Conservation (phyloP, 2,888 invertebrate species). For the Volucella inflata region DNA sequence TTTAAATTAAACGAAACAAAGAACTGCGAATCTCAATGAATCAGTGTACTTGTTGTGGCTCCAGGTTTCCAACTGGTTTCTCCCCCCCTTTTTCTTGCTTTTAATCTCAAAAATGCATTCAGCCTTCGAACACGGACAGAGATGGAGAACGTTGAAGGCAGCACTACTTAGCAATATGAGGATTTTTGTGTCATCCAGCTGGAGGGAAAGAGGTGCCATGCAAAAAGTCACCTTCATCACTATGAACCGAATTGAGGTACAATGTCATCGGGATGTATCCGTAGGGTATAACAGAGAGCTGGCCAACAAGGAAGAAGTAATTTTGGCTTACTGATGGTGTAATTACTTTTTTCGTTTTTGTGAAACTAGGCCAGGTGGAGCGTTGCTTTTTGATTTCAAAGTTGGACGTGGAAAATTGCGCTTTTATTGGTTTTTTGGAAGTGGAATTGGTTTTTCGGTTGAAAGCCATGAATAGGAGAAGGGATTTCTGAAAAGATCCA, state of each 20-base stretch:
- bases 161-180: slow-evolving; percentile 68
- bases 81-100: slow-evolving; percentile 3
- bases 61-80: slow-evolving; percentile 41
- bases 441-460: too few relatives aligned
- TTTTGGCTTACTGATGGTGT: too few relatives aligned
- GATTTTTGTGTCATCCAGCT: slow-evolving; percentile 34
- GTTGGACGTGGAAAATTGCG: too few relatives aligned
- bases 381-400: too few relatives aligned
- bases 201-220: slow-evolving; percentile 14
- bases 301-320: background rate
- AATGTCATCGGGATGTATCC: slow-evolving; percentile 20
- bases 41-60: slow-evolving; percentile 58
- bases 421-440: too few relatives aligned
- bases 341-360: too few relatives aligned
- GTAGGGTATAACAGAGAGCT: slow-evolving; percentile 1
- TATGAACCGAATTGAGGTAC: slow-evolving; percentile 24
- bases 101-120: slow-evolving; percentile 66
- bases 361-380: slow-evolving; percentile 13
- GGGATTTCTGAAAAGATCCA: too few relatives aligned
- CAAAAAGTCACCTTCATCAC: slow-evolving; percentile 23
- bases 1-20: slow-evolving; percentile 32
- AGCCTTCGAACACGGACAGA: background rate
- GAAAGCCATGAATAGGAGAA: too few relatives aligned
- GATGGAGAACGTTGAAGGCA: slow-evolving; percentile 60
- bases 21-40: slow-evolving; percentile 14